phyloP scores from a whole-genome alignment of 2,797 vertebrate genomes.

The Argyrosomus regius region DNA sequence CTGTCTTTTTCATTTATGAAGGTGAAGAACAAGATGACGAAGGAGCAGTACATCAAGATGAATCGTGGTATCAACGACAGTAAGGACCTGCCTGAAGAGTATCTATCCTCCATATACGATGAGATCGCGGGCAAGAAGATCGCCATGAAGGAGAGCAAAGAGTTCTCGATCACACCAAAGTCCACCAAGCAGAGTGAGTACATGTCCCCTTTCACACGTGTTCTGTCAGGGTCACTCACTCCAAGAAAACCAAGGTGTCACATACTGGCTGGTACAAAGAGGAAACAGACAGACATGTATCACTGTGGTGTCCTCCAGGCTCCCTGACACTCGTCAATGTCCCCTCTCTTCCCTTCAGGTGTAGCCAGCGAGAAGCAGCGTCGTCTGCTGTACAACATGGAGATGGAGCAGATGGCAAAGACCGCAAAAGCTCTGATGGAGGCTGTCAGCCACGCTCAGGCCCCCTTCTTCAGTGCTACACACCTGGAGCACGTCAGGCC shows the following conservation, averaged over 20 bases:
- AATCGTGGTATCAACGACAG: constrained; percentile 98
- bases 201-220: not conserved
- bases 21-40: constrained; percentile 99
- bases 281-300: not conserved
- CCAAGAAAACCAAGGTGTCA: not conserved
- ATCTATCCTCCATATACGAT: constrained; percentile 95
- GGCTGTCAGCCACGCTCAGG: constrained; percentile 96
- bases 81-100: constrained; percentile 96
- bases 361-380: constrained; percentile 96
- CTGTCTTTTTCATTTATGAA: constrained; percentile 50
- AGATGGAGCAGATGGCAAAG: constrained; percentile 99
- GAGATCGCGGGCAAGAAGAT: constrained; percentile 99
- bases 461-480: constrained; percentile 96
- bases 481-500: constrained; percentile 96
- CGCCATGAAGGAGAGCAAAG: constrained; percentile 96
- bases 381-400: constrained; percentile 94
- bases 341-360: constrained; percentile 70
- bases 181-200: constrained; percentile 93
- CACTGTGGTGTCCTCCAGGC: not conserved
- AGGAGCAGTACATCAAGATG: constrained; percentile 99
- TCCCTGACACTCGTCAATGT: not conserved
- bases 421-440: constrained; percentile 98
- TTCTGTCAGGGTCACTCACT: not conserved
- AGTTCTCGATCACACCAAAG: constrained; percentile 93
- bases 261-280: not conserved